A percentile compares a stretch with the other conserved stretches of the same genome.
Evolutionary conservation across 2,113 vertebrate genomes (phyloP).

Genomic region (Thymallus thymallus): DNA sequence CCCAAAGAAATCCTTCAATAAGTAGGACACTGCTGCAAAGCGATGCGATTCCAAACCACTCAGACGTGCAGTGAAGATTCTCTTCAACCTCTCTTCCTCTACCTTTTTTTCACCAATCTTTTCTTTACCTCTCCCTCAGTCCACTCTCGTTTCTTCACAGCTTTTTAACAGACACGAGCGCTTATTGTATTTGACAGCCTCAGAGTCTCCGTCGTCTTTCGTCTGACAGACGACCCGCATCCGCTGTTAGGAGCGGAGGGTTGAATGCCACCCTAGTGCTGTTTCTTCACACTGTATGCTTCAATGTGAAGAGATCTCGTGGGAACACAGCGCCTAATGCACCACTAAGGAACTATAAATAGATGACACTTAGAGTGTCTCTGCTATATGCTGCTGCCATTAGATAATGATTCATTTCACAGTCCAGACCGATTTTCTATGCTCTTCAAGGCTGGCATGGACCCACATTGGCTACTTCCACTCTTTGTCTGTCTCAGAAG

Average conservation of each 20-base stretch:
- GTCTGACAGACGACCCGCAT: constrained; percentile 34
- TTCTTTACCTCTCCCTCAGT: neutral
- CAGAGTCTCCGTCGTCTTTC: neutral
- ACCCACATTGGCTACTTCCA: too few species aligned
- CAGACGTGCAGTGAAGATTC: neutral
- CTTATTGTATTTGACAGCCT: constrained; percentile 25
- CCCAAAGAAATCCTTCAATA: neutral
- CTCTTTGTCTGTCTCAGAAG: neutral
- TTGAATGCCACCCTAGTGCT: constrained; percentile 33
- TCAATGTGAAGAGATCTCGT: constrained; percentile 16
- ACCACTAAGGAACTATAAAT: constrained; percentile 53
- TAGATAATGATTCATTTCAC: neutral
- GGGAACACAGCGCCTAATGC: constrained; percentile 50
- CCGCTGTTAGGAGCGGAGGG: constrained; percentile 32
- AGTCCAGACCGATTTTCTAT: constrained; percentile 27
- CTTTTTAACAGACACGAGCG: constrained; percentile 22
- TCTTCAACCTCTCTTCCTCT: neutral
- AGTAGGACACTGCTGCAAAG: constrained; percentile 18
- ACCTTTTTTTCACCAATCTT: too few species aligned
- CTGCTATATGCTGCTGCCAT: neutral
- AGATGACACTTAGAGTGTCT: constrained; percentile 28
- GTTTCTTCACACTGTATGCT: neutral
- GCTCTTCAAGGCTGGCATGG: neutral
- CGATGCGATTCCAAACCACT: neutral
- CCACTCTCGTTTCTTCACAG: neutral